Evolutionary conservation across 2,113 vertebrate species (phyloP).

Genomic region (Mola mola): DNA sequence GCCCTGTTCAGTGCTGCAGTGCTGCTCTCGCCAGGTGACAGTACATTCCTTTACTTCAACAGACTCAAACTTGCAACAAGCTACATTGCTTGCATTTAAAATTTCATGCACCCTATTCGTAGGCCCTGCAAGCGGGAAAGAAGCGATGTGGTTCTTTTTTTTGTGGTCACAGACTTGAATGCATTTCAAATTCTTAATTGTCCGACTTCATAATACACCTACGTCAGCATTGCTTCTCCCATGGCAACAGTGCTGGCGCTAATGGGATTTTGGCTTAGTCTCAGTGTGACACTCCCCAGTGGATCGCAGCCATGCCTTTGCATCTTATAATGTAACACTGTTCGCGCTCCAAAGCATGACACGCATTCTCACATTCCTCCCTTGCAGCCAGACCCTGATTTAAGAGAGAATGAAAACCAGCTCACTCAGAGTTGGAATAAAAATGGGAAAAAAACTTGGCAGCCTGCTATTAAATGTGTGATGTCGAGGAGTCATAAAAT

Average conservation of each 20-base stretch:
- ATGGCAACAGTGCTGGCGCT: neutral
- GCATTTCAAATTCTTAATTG: neutral
- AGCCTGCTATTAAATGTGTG: neutral
- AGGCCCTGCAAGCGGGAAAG: neutral
- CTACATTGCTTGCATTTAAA: neutral
- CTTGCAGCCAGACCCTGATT: neutral
- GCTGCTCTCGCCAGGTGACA: slow-evolving; percentile 88
- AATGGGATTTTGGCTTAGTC: neutral
- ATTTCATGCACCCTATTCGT: neutral
- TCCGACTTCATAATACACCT: neutral
- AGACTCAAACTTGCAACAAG: neutral
- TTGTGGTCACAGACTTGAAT: neutral
- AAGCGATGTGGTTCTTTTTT: neutral
- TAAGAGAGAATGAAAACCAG: neutral
- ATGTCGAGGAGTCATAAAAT: neutral
- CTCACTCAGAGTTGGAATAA: neutral
- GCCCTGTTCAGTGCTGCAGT: slow-evolving; percentile 89
- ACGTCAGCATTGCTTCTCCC: neutral
- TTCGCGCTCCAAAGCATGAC: neutral
- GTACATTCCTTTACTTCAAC: neutral
- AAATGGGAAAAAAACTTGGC: no score
- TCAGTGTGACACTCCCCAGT: neutral
- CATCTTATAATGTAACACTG: neutral
- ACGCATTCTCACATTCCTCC: neutral
- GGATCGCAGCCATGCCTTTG: neutral